Conservation (phyloP, 2,888 invertebrate species). For the Andrena camellia region DNA sequence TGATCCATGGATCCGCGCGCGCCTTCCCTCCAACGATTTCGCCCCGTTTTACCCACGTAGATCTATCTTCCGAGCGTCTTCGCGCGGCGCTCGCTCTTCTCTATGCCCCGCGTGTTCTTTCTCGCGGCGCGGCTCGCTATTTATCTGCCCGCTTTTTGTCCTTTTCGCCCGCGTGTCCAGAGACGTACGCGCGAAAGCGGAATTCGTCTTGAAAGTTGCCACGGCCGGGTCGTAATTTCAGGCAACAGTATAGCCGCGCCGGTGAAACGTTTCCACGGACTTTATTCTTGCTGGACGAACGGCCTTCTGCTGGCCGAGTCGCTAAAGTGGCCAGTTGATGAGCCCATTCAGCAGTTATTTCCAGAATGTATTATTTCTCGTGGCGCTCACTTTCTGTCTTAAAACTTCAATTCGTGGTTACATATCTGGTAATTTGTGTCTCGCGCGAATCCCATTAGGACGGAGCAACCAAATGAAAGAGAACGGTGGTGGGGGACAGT, state of each 20-base stretch:
- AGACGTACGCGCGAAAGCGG: slow-evolving; percentile 45
- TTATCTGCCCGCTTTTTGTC: slow-evolving; percentile 28
- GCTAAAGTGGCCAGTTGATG: too few relatives aligned
- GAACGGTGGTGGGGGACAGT: too few relatives aligned
- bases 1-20: slow-evolving; percentile 64
- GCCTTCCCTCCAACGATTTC: slow-evolving; percentile 40
- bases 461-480: neutral
- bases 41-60: slow-evolving; percentile 35
- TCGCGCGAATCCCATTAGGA: neutral
- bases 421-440: neutral
- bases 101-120: slow-evolving; percentile 23
- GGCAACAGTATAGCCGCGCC: neutral
- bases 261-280: neutral
- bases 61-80: slow-evolving; percentile 54
- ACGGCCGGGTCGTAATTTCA: slow-evolving; percentile 13
- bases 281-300: neutral
- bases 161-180: neutral
- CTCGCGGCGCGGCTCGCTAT: slow-evolving; percentile 21
- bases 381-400: neutral
- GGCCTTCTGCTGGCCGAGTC: neutral
- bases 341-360: neutral
- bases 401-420: neutral
- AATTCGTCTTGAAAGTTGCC: slow-evolving; percentile 16
- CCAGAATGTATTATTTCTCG: neutral
- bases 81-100: slow-evolving; percentile 23